These are phyloP conservation scores for Bryconaethiops microstoma DNA, from an alignment of 2,797 vertebrate species.

Conservation along the genomic window DNA sequence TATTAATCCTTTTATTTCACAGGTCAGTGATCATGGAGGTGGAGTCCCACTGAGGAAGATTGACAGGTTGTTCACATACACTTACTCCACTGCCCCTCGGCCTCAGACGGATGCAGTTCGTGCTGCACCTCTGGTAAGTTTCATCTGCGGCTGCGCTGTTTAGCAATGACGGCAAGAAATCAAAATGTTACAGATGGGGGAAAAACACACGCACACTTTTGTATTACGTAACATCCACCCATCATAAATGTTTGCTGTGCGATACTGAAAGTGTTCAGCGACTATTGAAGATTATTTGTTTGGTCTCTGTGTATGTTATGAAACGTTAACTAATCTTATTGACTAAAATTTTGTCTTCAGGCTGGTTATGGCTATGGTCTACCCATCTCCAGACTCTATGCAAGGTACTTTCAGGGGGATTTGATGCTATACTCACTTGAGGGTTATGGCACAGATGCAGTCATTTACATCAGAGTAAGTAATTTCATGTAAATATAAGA, in stretches of 20 bases:
- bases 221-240: not conserved
- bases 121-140: constrained; percentile 89
- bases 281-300: not conserved
- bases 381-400: constrained; percentile 95
- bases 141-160: not conserved
- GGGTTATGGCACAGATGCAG: constrained; percentile 93
- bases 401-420: constrained; percentile 97
- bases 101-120: constrained; percentile 85
- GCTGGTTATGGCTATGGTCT: constrained; percentile 97
- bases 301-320: not conserved
- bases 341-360: constrained; percentile 67
- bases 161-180: not conserved
- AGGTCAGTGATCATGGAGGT: constrained; percentile 96
- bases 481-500: not conserved
- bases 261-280: not conserved
- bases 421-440: constrained; percentile 97
- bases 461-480: constrained; percentile 94
- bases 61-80: constrained; percentile 96
- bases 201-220: not conserved
- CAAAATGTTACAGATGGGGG: not conserved
- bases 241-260: not conserved
- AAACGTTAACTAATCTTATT: not conserved
- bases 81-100: constrained; percentile 94
- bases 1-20: constrained; percentile 10
- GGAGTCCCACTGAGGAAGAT: constrained; percentile 96